Conservation (phyloP, 2,888 invertebrate genomes). For the Brenthis hecate region DNA sequence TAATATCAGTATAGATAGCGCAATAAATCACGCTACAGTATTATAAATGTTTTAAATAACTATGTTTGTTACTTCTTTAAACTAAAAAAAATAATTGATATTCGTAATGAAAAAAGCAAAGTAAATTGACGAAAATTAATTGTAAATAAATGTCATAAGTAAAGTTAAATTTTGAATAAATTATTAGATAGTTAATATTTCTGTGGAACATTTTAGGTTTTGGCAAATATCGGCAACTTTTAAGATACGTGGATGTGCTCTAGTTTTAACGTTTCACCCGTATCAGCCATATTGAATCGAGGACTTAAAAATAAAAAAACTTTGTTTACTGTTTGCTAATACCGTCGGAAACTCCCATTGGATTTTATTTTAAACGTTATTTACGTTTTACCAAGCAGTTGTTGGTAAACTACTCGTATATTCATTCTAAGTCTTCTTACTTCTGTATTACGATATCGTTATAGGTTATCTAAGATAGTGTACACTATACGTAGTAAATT, state of each 20-base stretch:
- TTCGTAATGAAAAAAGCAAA: too few species aligned
- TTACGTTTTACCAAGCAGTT: background rate
- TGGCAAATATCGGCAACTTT: background rate
- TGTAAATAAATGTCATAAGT: too few species aligned
- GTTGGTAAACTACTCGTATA: background rate
- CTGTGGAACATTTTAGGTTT: background rate
- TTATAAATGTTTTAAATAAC: too few species aligned
- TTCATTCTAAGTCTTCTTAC: background rate
- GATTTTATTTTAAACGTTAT: slow-evolving; percentile 25
- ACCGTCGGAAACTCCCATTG: slow-evolving; percentile 12
- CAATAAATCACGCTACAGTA: too few species aligned
- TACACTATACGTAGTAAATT: too few species aligned
- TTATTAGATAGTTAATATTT: background rate
- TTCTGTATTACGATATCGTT: background rate
- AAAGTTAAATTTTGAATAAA: too few species aligned
- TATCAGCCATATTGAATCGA: slow-evolving; percentile 27
- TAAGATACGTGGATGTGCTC: slow-evolving; percentile 11
- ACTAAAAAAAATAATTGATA: too few species aligned
- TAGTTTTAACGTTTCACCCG: slow-evolving; percentile 28
- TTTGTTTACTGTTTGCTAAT: slow-evolving; percentile 23
- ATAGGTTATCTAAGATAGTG: too few species aligned
- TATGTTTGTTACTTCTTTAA: too few species aligned
- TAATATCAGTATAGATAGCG: too few species aligned
- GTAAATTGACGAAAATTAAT: background rate
- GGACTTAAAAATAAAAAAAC: slow-evolving; percentile 26